Evolutionary conservation across 2,888 invertebrate genomes (phyloP).

Genomic region (Caenorhabditis macrosperma): DNA sequence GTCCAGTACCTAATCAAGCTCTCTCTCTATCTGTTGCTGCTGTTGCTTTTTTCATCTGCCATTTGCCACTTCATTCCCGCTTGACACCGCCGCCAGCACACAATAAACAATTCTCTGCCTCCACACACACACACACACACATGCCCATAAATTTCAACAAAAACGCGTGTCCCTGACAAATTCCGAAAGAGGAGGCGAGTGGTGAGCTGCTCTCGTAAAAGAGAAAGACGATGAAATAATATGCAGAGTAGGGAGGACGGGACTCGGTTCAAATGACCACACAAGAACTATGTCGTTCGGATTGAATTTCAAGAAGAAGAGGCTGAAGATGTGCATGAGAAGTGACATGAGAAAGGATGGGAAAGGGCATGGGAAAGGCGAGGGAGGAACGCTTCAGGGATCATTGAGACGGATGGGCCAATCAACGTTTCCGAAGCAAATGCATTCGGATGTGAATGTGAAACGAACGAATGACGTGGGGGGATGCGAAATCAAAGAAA

Average conservation of each 20-base stretch:
- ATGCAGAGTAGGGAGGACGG: neutral
- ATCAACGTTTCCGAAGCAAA: no score
- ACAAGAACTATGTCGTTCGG: slow-evolving; percentile 21
- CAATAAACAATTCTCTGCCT: slow-evolving; percentile 31
- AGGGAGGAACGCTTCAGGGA: neutral
- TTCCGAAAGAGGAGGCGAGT: neutral
- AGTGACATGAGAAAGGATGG: slow-evolving; percentile 23
- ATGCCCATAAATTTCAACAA: slow-evolving; percentile 20
- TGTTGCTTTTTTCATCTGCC: neutral
- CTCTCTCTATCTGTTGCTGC: slow-evolving; percentile 8
- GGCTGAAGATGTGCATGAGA: slow-evolving; percentile 31
- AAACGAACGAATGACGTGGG: no score
- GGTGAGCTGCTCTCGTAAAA: neutral
- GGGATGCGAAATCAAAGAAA: no score
- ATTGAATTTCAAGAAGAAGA: slow-evolving; percentile 39
- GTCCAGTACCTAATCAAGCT: slow-evolving; percentile 12
- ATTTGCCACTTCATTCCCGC: slow-evolving; percentile 11
- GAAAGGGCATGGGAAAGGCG: neutral
- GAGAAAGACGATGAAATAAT: slow-evolving; percentile 18
- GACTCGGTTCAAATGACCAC: slow-evolving; percentile 2
- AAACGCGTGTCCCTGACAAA: neutral
- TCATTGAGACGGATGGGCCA: no score
- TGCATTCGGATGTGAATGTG: no score
- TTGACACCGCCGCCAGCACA: slow-evolving; percentile 34
- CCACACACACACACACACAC: neutral